phyloP scores from a whole-genome alignment of 1,140 invertebrate genomes.

The Panagrolaimus sp. region DNA sequence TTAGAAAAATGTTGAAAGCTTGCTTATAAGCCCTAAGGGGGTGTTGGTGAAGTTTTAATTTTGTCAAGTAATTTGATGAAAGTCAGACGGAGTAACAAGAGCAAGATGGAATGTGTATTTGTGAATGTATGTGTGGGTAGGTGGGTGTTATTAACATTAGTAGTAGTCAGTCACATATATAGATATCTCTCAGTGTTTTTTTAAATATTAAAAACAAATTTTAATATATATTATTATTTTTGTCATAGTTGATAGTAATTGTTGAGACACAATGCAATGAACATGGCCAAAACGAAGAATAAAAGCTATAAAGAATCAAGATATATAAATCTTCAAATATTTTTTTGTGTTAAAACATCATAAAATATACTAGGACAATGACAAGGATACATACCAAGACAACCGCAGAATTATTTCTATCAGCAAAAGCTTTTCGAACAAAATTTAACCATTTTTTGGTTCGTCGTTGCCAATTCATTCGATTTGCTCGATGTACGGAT shows the following conservation, averaged over 20 bases:
- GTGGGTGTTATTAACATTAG: too few relatives aligned
- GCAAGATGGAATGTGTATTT: too few relatives aligned
- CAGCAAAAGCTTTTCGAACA: conserved; percentile 40
- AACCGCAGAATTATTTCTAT: conserved; percentile 43
- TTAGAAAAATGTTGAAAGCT: too few relatives aligned
- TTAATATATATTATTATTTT: conserved; percentile 5
- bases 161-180: too few relatives aligned
- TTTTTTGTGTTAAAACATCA: not conserved
- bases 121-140: too few relatives aligned
- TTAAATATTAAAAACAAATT: too few relatives aligned
- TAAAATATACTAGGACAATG: not conserved
- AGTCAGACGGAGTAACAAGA: too few relatives aligned
- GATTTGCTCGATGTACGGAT: not conserved
- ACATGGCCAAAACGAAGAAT: conserved; percentile 44
- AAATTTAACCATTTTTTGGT: conserved; percentile 29
- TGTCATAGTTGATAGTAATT: conserved; percentile 22
- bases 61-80: too few relatives aligned
- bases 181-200: too few relatives aligned
- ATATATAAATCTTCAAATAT: too few relatives aligned
- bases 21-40: too few relatives aligned
- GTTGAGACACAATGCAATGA: conserved; percentile 45
- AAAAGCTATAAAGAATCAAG: not conserved
- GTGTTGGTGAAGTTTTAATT: too few relatives aligned
- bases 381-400: conserved; percentile 39
- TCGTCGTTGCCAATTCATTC: conserved; percentile 27